Base-by-base conservation (phyloP, 2,797 vertebrate genomes). In the Enteromius radiatus region DNA sequence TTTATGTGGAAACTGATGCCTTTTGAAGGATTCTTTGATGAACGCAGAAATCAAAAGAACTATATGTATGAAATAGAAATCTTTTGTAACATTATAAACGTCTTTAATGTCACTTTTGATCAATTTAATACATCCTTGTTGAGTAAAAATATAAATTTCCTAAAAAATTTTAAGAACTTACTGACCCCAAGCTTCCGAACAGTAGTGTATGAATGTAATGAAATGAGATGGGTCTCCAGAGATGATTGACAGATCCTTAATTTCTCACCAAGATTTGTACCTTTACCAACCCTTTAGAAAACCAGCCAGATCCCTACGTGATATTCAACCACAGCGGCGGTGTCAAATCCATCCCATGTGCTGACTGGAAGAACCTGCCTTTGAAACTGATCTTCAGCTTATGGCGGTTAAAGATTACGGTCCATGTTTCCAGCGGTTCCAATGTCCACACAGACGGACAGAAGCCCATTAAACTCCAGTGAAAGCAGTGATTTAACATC, bases 301-400 rank as follows among this genome's bases (percentile, higher is more conserved):
- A 80, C n/a, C n/a, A 65, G 69, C 52, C 52, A 76, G 81, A 41
- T 26, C 56, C 23, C 56, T 26, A 65, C 52, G 80, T 69, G 83
- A 78, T 71, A 67, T 65, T 63, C 36, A 3, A 49, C 49, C 41
- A 43, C 68, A 71, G 49, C 31, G 80, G 38, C 68, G 36, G 54
- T 63, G 73, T 41, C 56, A 85, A 86, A 88, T 84, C 61, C 78
- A 86, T 63, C 84, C 84, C 82, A 86, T 56, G 82, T 88, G 85
- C 59, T 19, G 38, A 82, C 52, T 33, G 38, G 31, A 67, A 31
- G 52, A 76, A 79, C 38, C 12, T 2, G 43, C 67, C 82, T 88
- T 85, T 89, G 86, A 89, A 87, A 59, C 49, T 52, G 33, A 78
- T 69, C 82, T 76, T 38, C 38, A 70, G 54, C 70, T 67, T 41